Evolutionary conservation across 2,113 vertebrate genomes (phyloP), one percentile per base, ranked within the genome.

Genomic region (Coregonus clupeaformis): DNA sequence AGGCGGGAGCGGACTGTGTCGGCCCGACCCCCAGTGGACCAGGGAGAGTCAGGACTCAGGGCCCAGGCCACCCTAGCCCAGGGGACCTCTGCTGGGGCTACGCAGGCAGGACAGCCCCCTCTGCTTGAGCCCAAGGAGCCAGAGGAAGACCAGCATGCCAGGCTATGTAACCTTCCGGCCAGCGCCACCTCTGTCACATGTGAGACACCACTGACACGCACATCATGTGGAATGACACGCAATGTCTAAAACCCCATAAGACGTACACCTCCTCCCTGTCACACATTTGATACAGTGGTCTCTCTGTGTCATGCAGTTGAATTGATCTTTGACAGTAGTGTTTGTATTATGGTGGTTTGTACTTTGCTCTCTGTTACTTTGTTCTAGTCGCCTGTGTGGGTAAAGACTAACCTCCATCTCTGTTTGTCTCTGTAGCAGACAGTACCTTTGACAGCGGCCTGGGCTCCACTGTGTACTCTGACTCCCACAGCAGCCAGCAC

Each of bases 401-500:
- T 52, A 18, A 52, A 18, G 13, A 4, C 14, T 52, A 52, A 52
- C 49, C 49, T 52, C 14, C 12, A 18, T 18, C 16, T 18, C 49
- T 71, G 69, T 87, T 45, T 87, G 72, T 86, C 77, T 42, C 9
- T 82, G 82, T 90, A 98, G 96, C 97, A 64, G 96, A 96, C 88
- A 84, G 96, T 92, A 98, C 95, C 0, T 93, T 96, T 36, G 97
- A 98, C 92, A 97, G 97, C 16, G 96, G 96, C 78, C 94, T 96
- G 89, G 97, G 96, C 74, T 98, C 97, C 69, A 95, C 95, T 0
- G 95, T 96, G 67, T 98, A 96, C 82, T 97, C 96, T 0, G 96
- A 97, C 84, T 97, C 95, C 0, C 95, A 97, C 85, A 95, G 95
- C 93, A 97, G 96, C 91, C 97, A 97, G 91, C 97, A 95, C 69